Evolutionary conservation across 2,797 vertebrate species (phyloP).

Genomic region (Cetoscarus ocellatus): DNA sequence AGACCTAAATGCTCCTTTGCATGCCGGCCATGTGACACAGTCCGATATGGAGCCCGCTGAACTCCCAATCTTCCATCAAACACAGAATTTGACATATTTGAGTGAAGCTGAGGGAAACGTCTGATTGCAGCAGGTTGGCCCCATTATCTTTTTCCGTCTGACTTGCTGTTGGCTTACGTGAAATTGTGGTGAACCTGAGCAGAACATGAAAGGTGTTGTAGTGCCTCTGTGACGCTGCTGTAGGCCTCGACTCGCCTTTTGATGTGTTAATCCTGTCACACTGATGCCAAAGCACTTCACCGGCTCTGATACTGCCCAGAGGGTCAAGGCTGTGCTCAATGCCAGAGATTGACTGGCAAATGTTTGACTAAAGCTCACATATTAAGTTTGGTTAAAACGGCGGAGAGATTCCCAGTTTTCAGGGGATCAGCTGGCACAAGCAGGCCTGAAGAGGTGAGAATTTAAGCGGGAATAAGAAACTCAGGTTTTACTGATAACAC

Average conservation of each 20-base stretch:
- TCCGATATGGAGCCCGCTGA: slow-evolving; percentile 76
- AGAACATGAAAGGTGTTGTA: slow-evolving; percentile 85
- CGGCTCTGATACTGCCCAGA: slow-evolving; percentile 79
- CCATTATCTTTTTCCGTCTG: slow-evolving; percentile 80
- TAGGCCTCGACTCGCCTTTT: slow-evolving; percentile 81
- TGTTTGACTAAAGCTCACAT: slow-evolving; percentile 76
- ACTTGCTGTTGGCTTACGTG: slow-evolving; percentile 81
- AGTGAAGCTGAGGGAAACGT: slow-evolving; percentile 72
- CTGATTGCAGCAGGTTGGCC: slow-evolving; percentile 77
- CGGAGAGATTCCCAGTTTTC: slow-evolving; percentile 52
- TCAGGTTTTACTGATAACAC: slow-evolving; percentile 29
- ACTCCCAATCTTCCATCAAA: slow-evolving; percentile 79
- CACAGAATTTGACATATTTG: slow-evolving; percentile 78
- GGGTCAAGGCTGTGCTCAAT: slow-evolving; percentile 73
- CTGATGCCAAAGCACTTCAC: slow-evolving; percentile 80
- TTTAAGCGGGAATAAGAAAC: slow-evolving; percentile 19
- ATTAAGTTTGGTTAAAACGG: slow-evolving; percentile 69
- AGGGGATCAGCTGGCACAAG: slow-evolving; percentile 36
- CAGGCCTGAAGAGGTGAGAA: slow-evolving; percentile 24
- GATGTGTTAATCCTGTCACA: slow-evolving; percentile 87
- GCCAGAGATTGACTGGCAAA: slow-evolving; percentile 72
- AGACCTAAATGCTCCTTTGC: slow-evolving; percentile 71
- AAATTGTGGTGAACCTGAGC: slow-evolving; percentile 84
- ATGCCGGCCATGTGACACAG: slow-evolving; percentile 73
- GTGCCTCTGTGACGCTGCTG: slow-evolving; percentile 77